Conservation (phyloP, 2,888 invertebrate genomes). For the Lymantria monacha region DNA sequence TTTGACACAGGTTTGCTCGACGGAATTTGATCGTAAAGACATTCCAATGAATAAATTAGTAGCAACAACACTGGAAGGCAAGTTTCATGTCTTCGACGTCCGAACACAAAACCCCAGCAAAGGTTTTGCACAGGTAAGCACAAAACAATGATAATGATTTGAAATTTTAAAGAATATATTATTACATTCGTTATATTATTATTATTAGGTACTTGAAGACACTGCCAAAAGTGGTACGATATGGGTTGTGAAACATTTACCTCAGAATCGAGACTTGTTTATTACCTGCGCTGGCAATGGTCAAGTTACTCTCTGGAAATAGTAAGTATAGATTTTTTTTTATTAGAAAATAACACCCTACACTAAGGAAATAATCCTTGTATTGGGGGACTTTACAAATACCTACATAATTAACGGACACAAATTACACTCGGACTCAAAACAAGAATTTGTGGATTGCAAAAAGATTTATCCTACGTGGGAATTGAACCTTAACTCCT, state of each 20-base stretch:
- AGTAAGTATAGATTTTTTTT: slow-evolving; percentile 82
- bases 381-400: too few relatives aligned
- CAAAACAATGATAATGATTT: not conserved
- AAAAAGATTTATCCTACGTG: too few relatives aligned
- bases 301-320: slow-evolving; percentile 96
- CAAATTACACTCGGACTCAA: too few relatives aligned
- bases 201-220: slow-evolving; percentile 63
- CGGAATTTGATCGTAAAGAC: slow-evolving; percentile 96
- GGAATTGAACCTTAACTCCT: too few relatives aligned
- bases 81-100: slow-evolving; percentile 93
- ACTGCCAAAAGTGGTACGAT: slow-evolving; percentile 87
- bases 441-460: not conserved
- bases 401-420: too few relatives aligned
- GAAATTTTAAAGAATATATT: not conserved
- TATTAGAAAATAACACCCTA: too few relatives aligned
- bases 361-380: too few relatives aligned
- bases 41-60: slow-evolving; percentile 97
- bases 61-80: slow-evolving; percentile 95
- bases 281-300: slow-evolving; percentile 95
- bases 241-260: slow-evolving; percentile 94
- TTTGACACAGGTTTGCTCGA: slow-evolving; percentile 84
- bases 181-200: not conserved
- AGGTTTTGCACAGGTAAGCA: slow-evolving; percentile 88
- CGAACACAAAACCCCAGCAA: slow-evolving; percentile 93
- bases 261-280: slow-evolving; percentile 97